A percentile compares a stretch with the other conserved stretches of the same genome.
Conservation (phyloP, 2,888 invertebrate genomes). For the Brachyopa scutellaris region DNA sequence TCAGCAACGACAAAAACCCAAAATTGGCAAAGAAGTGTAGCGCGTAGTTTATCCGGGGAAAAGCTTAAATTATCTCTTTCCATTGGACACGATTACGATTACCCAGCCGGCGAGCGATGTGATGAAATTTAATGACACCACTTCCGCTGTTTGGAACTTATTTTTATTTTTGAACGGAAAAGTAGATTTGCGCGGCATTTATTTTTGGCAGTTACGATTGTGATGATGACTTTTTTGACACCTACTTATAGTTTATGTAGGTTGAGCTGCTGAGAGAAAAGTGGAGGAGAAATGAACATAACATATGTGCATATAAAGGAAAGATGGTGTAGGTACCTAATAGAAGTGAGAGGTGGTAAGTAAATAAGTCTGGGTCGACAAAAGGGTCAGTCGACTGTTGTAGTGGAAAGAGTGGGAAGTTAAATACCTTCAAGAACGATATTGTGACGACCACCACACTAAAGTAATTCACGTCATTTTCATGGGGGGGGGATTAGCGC, state of each 20-base stretch:
- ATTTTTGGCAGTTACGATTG: slow-evolving; percentile 59
- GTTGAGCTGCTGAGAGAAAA: slow-evolving; percentile 16
- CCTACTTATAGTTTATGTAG: slow-evolving; percentile 60
- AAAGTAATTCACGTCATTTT: neutral
- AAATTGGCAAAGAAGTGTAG: slow-evolving; percentile 38
- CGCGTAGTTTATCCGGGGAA: slow-evolving; percentile 17
- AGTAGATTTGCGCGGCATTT: slow-evolving; percentile 15
- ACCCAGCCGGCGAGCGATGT: slow-evolving; percentile 16
- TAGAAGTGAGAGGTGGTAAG: slow-evolving; percentile 15
- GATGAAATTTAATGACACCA: slow-evolving; percentile 57
- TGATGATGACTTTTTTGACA: slow-evolving; percentile 43
- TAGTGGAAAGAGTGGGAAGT: slow-evolving; percentile 34
- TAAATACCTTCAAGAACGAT: slow-evolving; percentile 2
- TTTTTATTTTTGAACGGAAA: slow-evolving; percentile 30
- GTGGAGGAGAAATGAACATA: slow-evolving; percentile 13
- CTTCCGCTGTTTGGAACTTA: slow-evolving; percentile 53
- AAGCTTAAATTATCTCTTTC: slow-evolving; percentile 36
- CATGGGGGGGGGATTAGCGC: too few species aligned
- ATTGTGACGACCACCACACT: neutral
- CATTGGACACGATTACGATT: slow-evolving; percentile 12
- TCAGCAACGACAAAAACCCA: slow-evolving; percentile 6
- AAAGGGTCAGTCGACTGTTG: neutral
- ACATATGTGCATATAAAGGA: neutral
- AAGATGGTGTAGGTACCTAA: slow-evolving; percentile 18
- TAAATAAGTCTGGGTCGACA: slow-evolving; percentile 7